Evolutionary conservation across 2,888 invertebrate species (phyloP).

Genomic region (Heliconius charithonia): DNA sequence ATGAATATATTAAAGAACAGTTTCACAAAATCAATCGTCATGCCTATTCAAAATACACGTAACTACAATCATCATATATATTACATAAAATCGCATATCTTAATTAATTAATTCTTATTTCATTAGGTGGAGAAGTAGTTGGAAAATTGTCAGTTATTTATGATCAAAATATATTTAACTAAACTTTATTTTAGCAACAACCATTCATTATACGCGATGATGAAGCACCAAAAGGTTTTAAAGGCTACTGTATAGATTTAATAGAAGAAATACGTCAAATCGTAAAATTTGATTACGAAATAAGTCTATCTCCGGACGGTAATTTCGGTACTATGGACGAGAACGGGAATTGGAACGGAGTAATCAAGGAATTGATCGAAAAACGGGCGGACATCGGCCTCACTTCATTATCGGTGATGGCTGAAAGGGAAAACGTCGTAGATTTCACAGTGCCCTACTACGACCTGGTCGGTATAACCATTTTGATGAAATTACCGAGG

Average conservation of each 20-base stretch:
- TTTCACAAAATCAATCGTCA: no score
- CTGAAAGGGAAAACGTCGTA: conserved; percentile 97
- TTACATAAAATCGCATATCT: not conserved
- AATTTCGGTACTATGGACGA: conserved; percentile 95
- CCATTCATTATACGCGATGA: conserved; percentile 91
- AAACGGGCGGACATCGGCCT: conserved; percentile 97
- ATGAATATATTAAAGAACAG: no score
- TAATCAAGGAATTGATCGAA: conserved; percentile 91
- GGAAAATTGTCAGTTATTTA: not conserved
- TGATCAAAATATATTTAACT: not conserved
- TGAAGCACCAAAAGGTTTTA: conserved; percentile 86
- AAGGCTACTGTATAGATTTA: conserved; percentile 97
- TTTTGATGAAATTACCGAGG: conserved; percentile 95
- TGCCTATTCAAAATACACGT: no score
- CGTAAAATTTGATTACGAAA: conserved; percentile 95
- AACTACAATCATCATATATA: not conserved
- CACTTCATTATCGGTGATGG: conserved; percentile 98
- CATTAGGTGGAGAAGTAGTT: not conserved
- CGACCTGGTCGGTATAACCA: conserved; percentile 98
- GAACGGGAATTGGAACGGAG: conserved; percentile 92
- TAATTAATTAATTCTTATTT: not conserved
- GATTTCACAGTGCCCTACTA: conserved; percentile 99
- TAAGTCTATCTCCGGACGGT: conserved; percentile 90
- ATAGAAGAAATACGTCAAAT: conserved; percentile 93
- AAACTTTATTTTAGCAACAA: conserved; percentile 85